A percentile compares a stretch with the other conserved stretches of the same genome.
Conservation (phyloP, 2,888 invertebrate genomes). For the Drosophila borborema region DNA sequence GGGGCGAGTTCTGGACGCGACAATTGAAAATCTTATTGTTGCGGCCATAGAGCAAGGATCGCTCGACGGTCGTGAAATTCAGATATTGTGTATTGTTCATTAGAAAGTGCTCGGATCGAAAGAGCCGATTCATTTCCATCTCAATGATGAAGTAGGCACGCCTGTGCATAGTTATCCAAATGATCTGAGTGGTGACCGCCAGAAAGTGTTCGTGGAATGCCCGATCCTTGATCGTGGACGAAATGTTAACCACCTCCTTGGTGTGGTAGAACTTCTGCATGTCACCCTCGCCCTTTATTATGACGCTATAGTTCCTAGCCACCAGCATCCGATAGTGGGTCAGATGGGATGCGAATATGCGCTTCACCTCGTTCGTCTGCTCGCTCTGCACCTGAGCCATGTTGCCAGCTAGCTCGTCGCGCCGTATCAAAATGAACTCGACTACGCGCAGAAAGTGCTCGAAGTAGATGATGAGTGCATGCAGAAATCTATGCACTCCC, state of each 20-base stretch:
- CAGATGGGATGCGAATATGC: conserved; percentile 75
- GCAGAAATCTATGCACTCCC: conserved; percentile 57
- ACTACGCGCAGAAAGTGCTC: conserved; percentile 82
- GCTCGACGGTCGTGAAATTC: conserved; percentile 11
- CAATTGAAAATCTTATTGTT: conserved; percentile 23
- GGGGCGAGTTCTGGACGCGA: conserved; percentile 18
- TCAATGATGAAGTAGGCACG: conserved; percentile 74
- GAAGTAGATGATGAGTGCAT: conserved; percentile 82
- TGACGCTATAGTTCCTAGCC: conserved; percentile 62
- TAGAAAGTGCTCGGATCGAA: conserved; percentile 80
- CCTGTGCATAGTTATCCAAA: conserved; percentile 50
- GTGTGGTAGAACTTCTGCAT: conserved; percentile 24
- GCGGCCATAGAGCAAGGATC: conserved; percentile 11
- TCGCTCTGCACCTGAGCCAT: conserved; percentile 76
- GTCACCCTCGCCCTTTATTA: conserved; percentile 14
- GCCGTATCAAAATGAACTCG: conserved; percentile 80
- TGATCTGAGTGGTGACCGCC: conserved; percentile 70
- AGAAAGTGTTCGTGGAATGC: conserved; percentile 22
- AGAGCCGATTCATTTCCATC: conserved; percentile 79
- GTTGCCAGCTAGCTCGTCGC: conserved; percentile 77
- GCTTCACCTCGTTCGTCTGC: conserved; percentile 76
- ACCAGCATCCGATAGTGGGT: conserved; percentile 80
- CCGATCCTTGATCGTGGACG: conserved; percentile 22
- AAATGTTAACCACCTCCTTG: conserved; percentile 14
- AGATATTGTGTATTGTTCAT: conserved; percentile 39